A percentile compares a stretch with the other conserved stretches of the same genome.
Evolutionary conservation across 2,113 vertebrate genomes (phyloP).

Genomic region (Mixornis gularis): DNA sequence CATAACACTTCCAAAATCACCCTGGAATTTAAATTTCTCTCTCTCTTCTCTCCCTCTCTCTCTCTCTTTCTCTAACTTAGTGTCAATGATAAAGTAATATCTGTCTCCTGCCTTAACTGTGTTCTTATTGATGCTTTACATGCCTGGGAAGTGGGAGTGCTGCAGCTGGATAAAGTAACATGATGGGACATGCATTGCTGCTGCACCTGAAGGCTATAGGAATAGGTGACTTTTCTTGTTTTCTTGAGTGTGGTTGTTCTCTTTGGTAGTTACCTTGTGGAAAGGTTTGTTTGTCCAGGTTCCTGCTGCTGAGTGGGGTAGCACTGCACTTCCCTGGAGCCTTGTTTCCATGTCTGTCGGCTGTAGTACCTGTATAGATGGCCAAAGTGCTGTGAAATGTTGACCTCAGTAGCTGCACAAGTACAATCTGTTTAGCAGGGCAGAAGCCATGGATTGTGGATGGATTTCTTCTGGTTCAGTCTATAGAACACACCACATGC

Average conservation of each 20-base stretch:
- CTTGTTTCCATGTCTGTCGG: slow-evolving; percentile 11
- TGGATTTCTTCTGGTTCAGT: background rate
- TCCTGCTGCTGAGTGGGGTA: slow-evolving; percentile 14
- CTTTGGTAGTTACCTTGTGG: slow-evolving; percentile 27
- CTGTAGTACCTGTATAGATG: slow-evolving; percentile 23
- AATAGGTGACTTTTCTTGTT: slow-evolving; percentile 61
- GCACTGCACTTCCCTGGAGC: background rate
- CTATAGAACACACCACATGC: rapidly evolving
- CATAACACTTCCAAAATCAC: background rate
- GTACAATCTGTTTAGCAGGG: background rate
- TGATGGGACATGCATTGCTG: slow-evolving; percentile 58
- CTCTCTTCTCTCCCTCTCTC: background rate
- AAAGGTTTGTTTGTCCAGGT: slow-evolving; percentile 47
- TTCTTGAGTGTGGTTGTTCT: slow-evolving; percentile 63
- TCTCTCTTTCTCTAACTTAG: slow-evolving; percentile 40
- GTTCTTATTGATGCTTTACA: slow-evolving; percentile 60
- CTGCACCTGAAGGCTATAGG: slow-evolving; percentile 65
- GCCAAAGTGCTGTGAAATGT: background rate
- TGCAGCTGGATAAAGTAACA: slow-evolving; percentile 65
- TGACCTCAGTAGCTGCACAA: background rate
- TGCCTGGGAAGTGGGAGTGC: slow-evolving; percentile 63
- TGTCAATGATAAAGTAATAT: slow-evolving; percentile 58
- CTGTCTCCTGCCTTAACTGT: slow-evolving; percentile 57
- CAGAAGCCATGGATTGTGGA: background rate
- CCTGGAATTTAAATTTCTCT: background rate